Evolutionary conservation across 1,140 invertebrate genomes (phyloP).

Genomic region (Eriosoma lanigerum): DNA sequence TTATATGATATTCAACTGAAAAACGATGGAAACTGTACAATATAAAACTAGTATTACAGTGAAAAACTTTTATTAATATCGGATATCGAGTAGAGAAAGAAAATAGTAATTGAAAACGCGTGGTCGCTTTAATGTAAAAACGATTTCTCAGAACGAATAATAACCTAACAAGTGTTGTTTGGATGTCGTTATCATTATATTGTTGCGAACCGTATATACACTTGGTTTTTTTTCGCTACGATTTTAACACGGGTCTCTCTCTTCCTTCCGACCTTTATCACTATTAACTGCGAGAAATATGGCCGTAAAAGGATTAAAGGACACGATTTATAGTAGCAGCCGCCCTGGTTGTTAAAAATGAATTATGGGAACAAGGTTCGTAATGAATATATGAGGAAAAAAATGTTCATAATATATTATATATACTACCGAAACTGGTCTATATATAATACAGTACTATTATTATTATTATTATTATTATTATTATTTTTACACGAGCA

Average conservation of each 20-base stretch:
- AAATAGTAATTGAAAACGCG: constrained; percentile 5
- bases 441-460: no score
- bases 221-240: constrained; percentile 2
- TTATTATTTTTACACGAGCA: not conserved
- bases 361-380: constrained; percentile 46
- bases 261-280: constrained; percentile 40
- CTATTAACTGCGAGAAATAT: constrained; percentile 46
- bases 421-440: not conserved
- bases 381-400: constrained; percentile 43
- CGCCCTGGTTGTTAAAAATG: constrained; percentile 47
- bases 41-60: not conserved
- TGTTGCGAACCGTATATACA: not conserved
- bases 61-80: not conserved
- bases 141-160: not conserved
- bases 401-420: not conserved
- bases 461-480: no score
- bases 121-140: not conserved
- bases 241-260: constrained; percentile 3
- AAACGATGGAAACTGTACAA: no score
- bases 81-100: not conserved
- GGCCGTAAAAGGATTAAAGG: constrained; percentile 49
- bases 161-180: constrained; percentile 30
- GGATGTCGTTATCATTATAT: not conserved
- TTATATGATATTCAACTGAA: no score
- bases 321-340: constrained; percentile 44